Conservation (phyloP, 2,797 vertebrate genomes). For the Eospalax fontanierii region DNA sequence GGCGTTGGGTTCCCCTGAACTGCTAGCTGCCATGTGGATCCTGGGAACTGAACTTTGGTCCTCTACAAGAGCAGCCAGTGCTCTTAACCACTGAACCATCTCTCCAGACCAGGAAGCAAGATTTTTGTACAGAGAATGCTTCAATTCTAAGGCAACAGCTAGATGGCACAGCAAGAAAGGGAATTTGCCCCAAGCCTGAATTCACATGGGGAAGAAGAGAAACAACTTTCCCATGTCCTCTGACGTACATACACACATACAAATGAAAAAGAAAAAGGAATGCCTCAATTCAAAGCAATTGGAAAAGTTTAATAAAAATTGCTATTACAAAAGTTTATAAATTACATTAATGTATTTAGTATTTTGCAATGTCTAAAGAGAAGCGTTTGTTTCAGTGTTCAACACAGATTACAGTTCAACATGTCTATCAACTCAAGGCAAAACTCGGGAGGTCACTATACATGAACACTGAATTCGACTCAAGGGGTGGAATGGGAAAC, state of each 20-base stretch:
- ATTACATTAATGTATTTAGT: conserved; percentile 9
- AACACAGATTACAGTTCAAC: conserved; percentile 31
- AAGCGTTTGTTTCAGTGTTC: too few relatives aligned
- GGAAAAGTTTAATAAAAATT: conserved; percentile 41
- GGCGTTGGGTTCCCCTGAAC: too few relatives aligned
- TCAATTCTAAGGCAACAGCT: not conserved
- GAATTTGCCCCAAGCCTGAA: too few relatives aligned
- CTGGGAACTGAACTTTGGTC: too few relatives aligned
- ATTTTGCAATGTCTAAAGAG: not conserved
- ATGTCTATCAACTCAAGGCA: conserved; percentile 43
- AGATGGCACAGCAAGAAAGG: not conserved
- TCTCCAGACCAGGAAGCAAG: not conserved
- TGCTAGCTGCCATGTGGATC: too few relatives aligned
- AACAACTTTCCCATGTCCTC: too few relatives aligned
- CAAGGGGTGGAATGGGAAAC: conserved; percentile 22
- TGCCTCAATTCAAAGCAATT: not conserved
- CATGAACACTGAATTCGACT: too few relatives aligned
- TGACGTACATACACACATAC: not conserved
- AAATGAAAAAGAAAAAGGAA: not conserved
- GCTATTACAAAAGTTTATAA: conserved; percentile 38
- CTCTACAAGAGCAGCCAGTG: too few relatives aligned
- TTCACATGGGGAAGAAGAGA: too few relatives aligned
- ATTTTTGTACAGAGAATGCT: conserved; percentile 18
- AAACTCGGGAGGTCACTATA: not conserved
- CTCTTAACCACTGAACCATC: too few relatives aligned